Base-by-base conservation (phyloP, 2,113 vertebrate genomes). In the Melanerpes formicivorus region DNA sequence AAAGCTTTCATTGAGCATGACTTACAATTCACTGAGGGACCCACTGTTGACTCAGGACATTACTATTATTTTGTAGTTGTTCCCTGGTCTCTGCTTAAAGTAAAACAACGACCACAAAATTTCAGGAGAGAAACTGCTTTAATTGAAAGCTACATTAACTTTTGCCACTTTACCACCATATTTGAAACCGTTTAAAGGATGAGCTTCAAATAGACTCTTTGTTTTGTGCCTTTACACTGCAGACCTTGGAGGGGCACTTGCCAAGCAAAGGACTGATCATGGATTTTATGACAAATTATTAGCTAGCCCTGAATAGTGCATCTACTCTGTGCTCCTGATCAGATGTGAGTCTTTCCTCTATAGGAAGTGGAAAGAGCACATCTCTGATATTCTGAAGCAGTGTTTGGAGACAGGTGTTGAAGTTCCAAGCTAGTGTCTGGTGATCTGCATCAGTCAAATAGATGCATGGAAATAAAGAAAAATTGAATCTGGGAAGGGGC, bases 31-130 rank as follows among this genome's bases (percentile, higher is more conserved):
- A 87, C 93, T 86, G 64, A 90, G 76, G 79, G 46, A 80, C 42
- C 50, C 50, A 73, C 52, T 92, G 60, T 90, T 79, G 67, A 87
- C 64, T 92, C 58, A 60, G 72, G 32, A 18, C 58, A 67, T 85
- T 89, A 66, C 66, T 89, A 85, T 93, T 94, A 87, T 94, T 93
- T 91, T 83, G 21, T 63, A 81, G 58, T 56, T 91, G 80, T 58
- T 86, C 27, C 58, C 58, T 70, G 15, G 10, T 79, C 73, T 88
- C 65, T 81, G 69, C 44, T 54, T 80, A 77, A 87, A 74, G 4
- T 19, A 64, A 44, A 56, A 80, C 86, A 46, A 42, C 12, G 26
- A 50, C 67, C 52, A 59, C 34, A 37, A 74, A 48, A 19, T 26
- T 50, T 17, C 29, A 63, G 23, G 34, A 70, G 90, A 90, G 25